Evolutionary conservation across 2,888 invertebrate species (phyloP).

Genomic region (Bombyx huttoni): DNA sequence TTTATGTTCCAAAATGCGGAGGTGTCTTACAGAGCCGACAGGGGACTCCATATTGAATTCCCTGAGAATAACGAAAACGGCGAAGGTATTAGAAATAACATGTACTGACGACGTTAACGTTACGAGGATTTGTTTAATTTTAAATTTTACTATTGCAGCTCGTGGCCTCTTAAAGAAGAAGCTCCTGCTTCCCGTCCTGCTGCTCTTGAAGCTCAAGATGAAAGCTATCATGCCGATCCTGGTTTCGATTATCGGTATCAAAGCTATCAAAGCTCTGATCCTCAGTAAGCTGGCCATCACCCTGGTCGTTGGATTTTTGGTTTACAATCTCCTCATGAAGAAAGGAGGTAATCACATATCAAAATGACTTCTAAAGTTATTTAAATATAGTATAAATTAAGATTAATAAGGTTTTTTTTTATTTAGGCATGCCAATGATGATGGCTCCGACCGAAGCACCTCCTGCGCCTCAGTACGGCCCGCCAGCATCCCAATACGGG

Average conservation of each 20-base stretch:
- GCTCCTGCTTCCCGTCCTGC: conserved; percentile 81
- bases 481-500: conserved; percentile 74
- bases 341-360: conserved; percentile 74
- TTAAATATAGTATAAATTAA: neutral
- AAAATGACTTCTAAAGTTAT: neutral
- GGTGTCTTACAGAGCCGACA: conserved; percentile 76
- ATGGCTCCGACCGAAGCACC: conserved; percentile 73
- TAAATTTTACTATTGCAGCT: conserved; percentile 58
- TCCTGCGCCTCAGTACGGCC: conserved; percentile 78
- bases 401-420: neutral
- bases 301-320: conserved; percentile 85
- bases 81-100: conserved; percentile 50
- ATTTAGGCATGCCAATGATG: conserved; percentile 82
- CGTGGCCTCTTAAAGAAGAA: conserved; percentile 88
- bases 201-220: conserved; percentile 86
- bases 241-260: conserved; percentile 82
- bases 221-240: conserved; percentile 88
- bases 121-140: conserved; percentile 4
- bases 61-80: conserved; percentile 67
- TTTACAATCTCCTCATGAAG: conserved; percentile 80
- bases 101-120: neutral
- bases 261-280: conserved; percentile 86
- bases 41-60: conserved; percentile 76
- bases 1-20: conserved; percentile 78
- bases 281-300: conserved; percentile 87